A percentile compares a stretch with the other conserved stretches of the same genome.
phyloP scores from a whole-genome alignment of 2,797 vertebrate species.

The Sternarchorhynchus goeldii region DNA sequence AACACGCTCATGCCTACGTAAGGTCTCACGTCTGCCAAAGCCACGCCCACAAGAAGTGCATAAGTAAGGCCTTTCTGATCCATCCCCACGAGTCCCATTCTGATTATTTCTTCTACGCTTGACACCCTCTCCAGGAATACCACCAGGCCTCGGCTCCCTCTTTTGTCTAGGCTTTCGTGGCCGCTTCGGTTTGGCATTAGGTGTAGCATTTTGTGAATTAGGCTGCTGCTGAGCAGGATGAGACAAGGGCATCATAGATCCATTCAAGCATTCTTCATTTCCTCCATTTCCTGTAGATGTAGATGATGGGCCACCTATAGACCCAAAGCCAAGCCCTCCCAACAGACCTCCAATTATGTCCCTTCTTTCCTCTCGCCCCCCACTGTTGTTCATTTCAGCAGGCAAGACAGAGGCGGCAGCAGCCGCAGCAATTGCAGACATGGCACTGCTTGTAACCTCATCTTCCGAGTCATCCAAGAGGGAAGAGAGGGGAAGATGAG shows the following conservation, averaged over 20 bases:
- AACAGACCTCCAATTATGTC: constrained; percentile 81
- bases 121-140: constrained; percentile 54
- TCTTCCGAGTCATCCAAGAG: constrained; percentile 81
- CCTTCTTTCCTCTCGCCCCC: constrained; percentile 74
- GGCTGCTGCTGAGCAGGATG: constrained; percentile 69
- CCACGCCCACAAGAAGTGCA: constrained; percentile 84
- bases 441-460: constrained; percentile 81
- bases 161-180: constrained; percentile 77
- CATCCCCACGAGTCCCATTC: constrained; percentile 68
- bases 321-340: constrained; percentile 78
- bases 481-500: constrained; percentile 80
- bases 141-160: constrained; percentile 59
- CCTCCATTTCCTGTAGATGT: constrained; percentile 62
- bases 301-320: constrained; percentile 71
- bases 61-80: constrained; percentile 75
- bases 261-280: constrained; percentile 65
- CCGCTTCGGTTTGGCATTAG: constrained; percentile 65
- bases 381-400: constrained; percentile 68
- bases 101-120: constrained; percentile 70
- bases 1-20: constrained; percentile 89
- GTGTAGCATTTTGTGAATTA: constrained; percentile 58
- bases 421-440: constrained; percentile 81
- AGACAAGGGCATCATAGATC: constrained; percentile 76
- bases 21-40: constrained; percentile 87
- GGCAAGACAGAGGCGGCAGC: constrained; percentile 75